phyloP scores from a whole-genome alignment of 2,888 invertebrate species.

The Hyppa rectilinea region DNA sequence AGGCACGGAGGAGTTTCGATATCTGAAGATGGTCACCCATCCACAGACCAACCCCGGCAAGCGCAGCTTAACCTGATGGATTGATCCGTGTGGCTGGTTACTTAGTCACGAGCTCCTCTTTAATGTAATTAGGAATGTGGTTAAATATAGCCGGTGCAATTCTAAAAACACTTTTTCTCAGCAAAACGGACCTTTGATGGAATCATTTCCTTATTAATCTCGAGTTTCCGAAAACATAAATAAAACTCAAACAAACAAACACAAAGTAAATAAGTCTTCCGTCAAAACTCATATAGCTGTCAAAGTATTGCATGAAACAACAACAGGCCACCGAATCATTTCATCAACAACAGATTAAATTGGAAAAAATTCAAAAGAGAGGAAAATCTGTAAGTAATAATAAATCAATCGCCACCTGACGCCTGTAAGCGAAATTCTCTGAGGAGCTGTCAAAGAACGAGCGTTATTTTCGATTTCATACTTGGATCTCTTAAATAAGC shows the following conservation, averaged over 20 bases:
- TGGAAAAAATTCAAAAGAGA: slow-evolving; percentile 16
- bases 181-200: too few species aligned
- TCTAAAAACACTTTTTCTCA: too few species aligned
- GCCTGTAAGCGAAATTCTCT: slow-evolving; percentile 16
- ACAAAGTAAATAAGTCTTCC: not conserved
- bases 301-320: slow-evolving; percentile 2
- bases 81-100: too few species aligned
- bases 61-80: too few species aligned
- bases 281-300: not conserved
- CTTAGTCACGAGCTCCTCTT: too few species aligned
- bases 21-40: too few species aligned
- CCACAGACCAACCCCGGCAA: too few species aligned
- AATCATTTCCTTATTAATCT: not conserved
- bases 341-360: slow-evolving; percentile 27
- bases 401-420: slow-evolving; percentile 43
- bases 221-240: not conserved
- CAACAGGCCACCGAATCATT: slow-evolving; percentile 17
- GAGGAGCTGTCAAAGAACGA: slow-evolving; percentile 9
- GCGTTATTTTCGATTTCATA: slow-evolving; percentile 17
- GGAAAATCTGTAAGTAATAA: slow-evolving; percentile 4
- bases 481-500: not conserved
- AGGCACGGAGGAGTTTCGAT: too few species aligned
- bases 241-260: not conserved
- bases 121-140: too few species aligned
- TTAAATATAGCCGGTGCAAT: too few species aligned